Evolutionary conservation across 2,888 invertebrate genomes (phyloP).

Genomic region (Terebella lapidaria): DNA sequence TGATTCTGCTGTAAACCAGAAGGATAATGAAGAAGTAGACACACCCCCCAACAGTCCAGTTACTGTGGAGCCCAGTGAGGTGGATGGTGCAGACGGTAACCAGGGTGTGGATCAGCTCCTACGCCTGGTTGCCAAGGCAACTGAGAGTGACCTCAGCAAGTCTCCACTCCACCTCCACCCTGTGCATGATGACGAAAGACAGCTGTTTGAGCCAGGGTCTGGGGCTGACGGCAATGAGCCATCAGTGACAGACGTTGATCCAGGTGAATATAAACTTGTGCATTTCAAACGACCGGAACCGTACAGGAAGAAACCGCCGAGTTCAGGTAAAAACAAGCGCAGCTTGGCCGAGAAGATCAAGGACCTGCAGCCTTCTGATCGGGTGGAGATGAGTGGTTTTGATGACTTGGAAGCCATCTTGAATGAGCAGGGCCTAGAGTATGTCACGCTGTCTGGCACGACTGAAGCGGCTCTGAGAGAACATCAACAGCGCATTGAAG

Average conservation of each 20-base stretch:
- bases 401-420: not conserved
- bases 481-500: too few species aligned
- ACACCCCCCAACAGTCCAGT: too few species aligned
- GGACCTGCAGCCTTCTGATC: not conserved
- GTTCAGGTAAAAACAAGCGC: not conserved
- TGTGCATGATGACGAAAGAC: not conserved
- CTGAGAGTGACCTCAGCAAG: not conserved
- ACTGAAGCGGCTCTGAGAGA: too few species aligned
- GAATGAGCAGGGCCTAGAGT: too few species aligned
- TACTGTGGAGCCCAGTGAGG: too few species aligned
- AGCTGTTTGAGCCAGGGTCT: not conserved
- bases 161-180: not conserved
- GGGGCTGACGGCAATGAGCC: not conserved
- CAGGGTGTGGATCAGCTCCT: too few species aligned
- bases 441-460: too few species aligned
- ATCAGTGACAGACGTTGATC: not conserved
- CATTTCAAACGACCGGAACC: not conserved
- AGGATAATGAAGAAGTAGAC: too few species aligned
- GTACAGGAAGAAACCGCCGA: not conserved
- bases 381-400: not conserved
- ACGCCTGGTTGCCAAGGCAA: too few species aligned
- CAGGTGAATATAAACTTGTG: not conserved
- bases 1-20: too few species aligned
- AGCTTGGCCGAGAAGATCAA: not conserved
- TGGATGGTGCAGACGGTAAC: too few species aligned